A percentile compares a stretch with the other conserved stretches of the same genome.
Conservation (phyloP, 2,888 invertebrate species). For the Rotaria magnacalcarata region DNA sequence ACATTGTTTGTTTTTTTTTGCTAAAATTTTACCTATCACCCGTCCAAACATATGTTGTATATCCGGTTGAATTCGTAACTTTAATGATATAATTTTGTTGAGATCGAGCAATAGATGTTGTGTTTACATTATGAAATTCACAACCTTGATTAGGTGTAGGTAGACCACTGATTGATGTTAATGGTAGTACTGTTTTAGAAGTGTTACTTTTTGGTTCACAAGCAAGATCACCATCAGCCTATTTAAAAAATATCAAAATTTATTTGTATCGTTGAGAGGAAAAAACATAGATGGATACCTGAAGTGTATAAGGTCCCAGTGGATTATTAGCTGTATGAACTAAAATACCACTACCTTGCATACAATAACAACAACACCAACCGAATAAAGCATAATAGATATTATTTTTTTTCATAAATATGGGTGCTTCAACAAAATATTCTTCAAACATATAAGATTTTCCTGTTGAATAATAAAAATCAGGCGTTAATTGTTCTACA, state of each 20-base stretch:
- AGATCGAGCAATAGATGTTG: slow-evolving; percentile 20
- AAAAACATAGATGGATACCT: background rate
- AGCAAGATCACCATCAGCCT: slow-evolving; percentile 22
- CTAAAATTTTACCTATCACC: background rate
- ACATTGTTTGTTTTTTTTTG: no score
- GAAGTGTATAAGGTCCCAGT: background rate
- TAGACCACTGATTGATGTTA: background rate
- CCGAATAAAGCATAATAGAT: slow-evolving; percentile 23
- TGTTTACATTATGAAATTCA: slow-evolving; percentile 14
- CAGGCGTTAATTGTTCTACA: slow-evolving; percentile 16
- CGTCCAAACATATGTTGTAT: slow-evolving; percentile 21
- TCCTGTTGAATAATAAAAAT: slow-evolving; percentile 23
- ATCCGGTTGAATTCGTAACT: slow-evolving; percentile 8
- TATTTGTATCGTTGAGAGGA: background rate
- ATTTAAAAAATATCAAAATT: background rate
- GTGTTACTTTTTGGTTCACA: background rate
- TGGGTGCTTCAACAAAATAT: slow-evolving; percentile 32
- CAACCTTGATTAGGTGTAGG: slow-evolving; percentile 31
- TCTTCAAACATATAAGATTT: slow-evolving; percentile 33
- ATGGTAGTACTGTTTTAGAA: background rate
- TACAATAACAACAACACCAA: slow-evolving; percentile 36
- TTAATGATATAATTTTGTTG: slow-evolving; percentile 34
- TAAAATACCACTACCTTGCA: slow-evolving; percentile 30
- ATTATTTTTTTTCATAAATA: slow-evolving; percentile 13
- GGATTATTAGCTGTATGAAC: slow-evolving; percentile 21